These are phyloP conservation scores for Halichoerus grypus DNA, from an alignment of 2,113 vertebrate genomes.

Conservation along the genomic window DNA sequence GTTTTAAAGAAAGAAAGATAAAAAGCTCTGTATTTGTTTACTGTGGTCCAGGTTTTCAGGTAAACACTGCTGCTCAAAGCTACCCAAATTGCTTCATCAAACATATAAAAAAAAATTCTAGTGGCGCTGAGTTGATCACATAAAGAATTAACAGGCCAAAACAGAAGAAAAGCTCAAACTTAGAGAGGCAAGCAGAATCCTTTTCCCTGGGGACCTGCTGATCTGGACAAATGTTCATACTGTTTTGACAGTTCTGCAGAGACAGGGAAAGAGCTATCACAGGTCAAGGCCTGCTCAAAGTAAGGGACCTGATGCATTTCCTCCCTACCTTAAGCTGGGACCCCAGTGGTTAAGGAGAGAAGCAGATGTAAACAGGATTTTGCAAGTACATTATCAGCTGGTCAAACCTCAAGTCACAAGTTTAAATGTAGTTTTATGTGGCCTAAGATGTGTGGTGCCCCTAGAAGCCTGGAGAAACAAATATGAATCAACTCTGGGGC, in stretches of 20 bases:
- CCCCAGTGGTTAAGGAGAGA: background rate
- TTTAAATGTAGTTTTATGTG: background rate
- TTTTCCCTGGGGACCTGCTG: background rate
- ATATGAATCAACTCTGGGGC: background rate
- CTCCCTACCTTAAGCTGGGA: background rate
- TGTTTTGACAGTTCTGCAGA: background rate
- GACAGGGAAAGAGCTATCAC: background rate
- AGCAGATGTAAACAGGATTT: background rate
- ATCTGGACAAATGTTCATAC: background rate
- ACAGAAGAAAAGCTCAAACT: background rate
- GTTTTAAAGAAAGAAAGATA: constrained; percentile 14
- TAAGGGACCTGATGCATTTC: background rate
- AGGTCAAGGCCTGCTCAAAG: background rate
- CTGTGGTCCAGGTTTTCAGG: background rate
- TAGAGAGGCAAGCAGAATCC: background rate
- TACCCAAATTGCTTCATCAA: background rate
- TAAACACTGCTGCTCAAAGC: background rate
- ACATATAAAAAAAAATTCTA: background rate
- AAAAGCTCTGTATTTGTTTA: background rate
- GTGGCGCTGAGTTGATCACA: background rate
- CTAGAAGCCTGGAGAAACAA: background rate
- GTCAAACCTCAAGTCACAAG: background rate
- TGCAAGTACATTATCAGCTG: background rate
- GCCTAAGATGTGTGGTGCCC: background rate
- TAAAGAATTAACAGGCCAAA: background rate